Conservation (phyloP, 2,797 vertebrate species). For the Vespertilio murinus region DNA sequence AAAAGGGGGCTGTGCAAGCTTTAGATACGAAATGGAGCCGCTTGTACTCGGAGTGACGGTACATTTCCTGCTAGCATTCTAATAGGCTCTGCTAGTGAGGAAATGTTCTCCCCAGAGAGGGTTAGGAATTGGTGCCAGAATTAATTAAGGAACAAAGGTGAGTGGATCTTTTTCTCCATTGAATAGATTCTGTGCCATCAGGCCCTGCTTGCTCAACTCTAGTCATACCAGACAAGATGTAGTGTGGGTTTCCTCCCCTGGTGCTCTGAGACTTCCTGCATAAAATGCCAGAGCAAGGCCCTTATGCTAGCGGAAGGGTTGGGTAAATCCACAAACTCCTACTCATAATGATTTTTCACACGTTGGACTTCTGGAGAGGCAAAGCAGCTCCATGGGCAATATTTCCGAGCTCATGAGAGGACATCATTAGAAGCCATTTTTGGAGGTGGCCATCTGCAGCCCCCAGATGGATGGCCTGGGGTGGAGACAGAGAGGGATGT, state of each 20-base stretch:
- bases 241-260: background rate
- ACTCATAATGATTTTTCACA: background rate
- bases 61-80: background rate
- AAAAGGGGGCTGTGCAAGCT: background rate
- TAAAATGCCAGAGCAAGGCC: background rate
- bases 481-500: background rate
- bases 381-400: background rate
- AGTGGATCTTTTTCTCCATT: slow-evolving; percentile 24
- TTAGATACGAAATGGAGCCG: background rate
- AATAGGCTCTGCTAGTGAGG: background rate
- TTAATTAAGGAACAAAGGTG: slow-evolving; percentile 63
- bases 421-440: background rate
- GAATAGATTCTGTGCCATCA: background rate
- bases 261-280: background rate
- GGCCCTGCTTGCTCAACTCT: background rate
- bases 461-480: background rate
- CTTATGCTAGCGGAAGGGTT: background rate
- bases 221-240: background rate
- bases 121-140: slow-evolving; percentile 52
- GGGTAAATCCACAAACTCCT: background rate
- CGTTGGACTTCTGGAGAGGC: background rate
- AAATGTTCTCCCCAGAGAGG: slow-evolving; percentile 40
- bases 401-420: background rate
- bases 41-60: too few species aligned
- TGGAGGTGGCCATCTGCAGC: background rate